Percentiles rank a stretch among this genome's conserved stretches.
Conservation (phyloP, 1,140 invertebrate species). For the Caerostris darwini region DNA sequence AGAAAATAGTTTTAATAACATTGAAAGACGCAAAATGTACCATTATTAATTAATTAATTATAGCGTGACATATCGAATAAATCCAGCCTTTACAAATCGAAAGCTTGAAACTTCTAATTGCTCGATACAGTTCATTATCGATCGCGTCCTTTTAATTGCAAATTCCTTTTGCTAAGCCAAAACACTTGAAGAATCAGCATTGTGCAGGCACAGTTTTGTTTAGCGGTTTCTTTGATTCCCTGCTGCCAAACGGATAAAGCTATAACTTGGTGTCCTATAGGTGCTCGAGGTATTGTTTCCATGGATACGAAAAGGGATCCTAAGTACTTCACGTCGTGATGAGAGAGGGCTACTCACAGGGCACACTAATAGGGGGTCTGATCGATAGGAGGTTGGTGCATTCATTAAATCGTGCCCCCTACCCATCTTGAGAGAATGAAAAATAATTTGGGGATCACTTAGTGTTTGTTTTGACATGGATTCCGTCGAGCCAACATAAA, state of each 20-base stretch:
- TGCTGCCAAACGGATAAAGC: neutral
- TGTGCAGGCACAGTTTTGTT: neutral
- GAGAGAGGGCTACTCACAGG: conserved; percentile 9
- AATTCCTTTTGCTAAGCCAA: neutral
- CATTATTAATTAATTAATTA: too few relatives aligned
- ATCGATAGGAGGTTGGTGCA: neutral
- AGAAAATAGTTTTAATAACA: too few relatives aligned
- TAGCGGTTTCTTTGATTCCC: conserved; percentile 5
- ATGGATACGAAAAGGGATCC: conserved; percentile 37
- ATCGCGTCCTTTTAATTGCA: neutral
- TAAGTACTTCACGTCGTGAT: conserved; percentile 35
- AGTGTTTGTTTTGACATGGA: conserved; percentile 21
- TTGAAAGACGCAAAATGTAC: too few relatives aligned
- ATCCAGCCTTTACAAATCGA: neutral
- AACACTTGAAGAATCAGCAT: neutral
- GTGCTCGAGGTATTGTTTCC: conserved; percentile 46
- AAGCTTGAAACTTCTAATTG: conserved; percentile 21
- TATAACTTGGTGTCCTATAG: conserved; percentile 2
- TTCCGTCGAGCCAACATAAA: neutral
- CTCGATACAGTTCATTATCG: neutral
- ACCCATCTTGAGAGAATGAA: conserved; percentile 9
- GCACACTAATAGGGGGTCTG: neutral
- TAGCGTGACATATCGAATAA: neutral
- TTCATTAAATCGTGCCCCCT: conserved; percentile 42
- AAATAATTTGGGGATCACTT: conserved; percentile 4